Conservation (phyloP, 2,888 invertebrate species). For the Synanthedon formicaeformis region DNA sequence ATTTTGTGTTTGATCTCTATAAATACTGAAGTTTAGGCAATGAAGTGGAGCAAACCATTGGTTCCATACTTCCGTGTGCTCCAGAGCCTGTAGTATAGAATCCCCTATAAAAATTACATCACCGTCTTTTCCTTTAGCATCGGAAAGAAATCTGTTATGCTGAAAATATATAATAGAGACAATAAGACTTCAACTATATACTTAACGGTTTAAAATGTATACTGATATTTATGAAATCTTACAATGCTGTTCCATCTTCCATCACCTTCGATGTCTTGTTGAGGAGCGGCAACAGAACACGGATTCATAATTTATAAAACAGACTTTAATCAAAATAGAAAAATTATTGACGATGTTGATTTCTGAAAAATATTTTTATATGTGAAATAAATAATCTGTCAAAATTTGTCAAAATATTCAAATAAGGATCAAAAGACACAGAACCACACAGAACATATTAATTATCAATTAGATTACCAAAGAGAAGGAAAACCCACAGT, state of each 20-base stretch:
- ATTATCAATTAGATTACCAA: no score
- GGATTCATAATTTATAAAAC: conserved; percentile 71
- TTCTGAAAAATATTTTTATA: no score
- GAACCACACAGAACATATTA: no score
- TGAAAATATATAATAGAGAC: conserved; percentile 41
- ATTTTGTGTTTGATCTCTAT: conserved; percentile 89
- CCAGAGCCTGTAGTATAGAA: conserved; percentile 85
- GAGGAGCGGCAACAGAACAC: conserved; percentile 77
- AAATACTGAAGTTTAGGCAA: conserved; percentile 91
- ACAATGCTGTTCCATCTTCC: conserved; percentile 86
- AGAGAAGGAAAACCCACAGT: no score
- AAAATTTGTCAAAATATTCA: no score
- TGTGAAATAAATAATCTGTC: no score
- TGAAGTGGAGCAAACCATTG: conserved; percentile 92
- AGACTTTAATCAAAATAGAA: neutral
- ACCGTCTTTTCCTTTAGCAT: conserved; percentile 90
- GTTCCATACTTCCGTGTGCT: conserved; percentile 89
- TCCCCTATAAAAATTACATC: conserved; percentile 94
- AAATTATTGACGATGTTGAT: no score
- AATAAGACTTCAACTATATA: conserved; percentile 4
- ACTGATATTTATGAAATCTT: conserved; percentile 21
- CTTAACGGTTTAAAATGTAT: conserved; percentile 1
- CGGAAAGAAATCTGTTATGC: conserved; percentile 88
- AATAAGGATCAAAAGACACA: no score
- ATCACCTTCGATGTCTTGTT: conserved; percentile 85